Evolutionary conservation across 2,113 vertebrate genomes (phyloP).

Genomic region (Pogona vitticeps): DNA sequence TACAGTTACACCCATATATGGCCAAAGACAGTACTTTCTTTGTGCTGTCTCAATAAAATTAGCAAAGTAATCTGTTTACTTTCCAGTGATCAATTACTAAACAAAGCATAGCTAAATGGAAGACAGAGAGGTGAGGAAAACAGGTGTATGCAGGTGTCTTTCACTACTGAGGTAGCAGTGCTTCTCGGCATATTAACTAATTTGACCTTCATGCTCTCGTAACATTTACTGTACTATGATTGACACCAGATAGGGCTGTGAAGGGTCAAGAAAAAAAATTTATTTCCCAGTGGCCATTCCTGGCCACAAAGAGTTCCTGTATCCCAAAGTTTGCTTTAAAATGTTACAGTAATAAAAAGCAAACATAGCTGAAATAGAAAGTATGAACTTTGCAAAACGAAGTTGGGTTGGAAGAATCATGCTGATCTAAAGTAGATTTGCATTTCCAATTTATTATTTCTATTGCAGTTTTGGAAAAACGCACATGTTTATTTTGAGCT

Average conservation of each 20-base stretch:
- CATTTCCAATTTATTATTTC: constrained; percentile 36
- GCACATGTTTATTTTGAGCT: constrained; percentile 46
- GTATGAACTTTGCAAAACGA: constrained; percentile 20
- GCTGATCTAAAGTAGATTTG: constrained; percentile 8
- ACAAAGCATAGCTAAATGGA: too few species aligned
- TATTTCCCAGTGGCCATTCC: background rate
- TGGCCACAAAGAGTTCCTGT: background rate
- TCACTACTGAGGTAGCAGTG: too few species aligned
- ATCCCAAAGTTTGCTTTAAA: background rate
- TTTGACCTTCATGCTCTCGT: too few species aligned
- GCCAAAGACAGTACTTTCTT: too few species aligned
- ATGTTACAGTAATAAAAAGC: constrained; percentile 9
- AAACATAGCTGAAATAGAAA: constrained; percentile 23
- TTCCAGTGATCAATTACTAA: too few species aligned
- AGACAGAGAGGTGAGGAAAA: too few species aligned
- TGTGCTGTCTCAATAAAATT: too few species aligned
- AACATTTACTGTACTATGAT: background rate
- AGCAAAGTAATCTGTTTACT: too few species aligned
- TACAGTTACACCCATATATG: too few species aligned
- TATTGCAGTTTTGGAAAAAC: constrained; percentile 54
- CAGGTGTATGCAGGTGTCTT: too few species aligned
- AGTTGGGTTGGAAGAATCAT: constrained; percentile 12
- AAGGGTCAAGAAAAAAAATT: background rate
- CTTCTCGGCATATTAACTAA: too few species aligned
- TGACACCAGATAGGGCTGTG: background rate